phyloP scores from a whole-genome alignment of 2,888 invertebrate genomes.

The Epirrhoe tristata region DNA sequence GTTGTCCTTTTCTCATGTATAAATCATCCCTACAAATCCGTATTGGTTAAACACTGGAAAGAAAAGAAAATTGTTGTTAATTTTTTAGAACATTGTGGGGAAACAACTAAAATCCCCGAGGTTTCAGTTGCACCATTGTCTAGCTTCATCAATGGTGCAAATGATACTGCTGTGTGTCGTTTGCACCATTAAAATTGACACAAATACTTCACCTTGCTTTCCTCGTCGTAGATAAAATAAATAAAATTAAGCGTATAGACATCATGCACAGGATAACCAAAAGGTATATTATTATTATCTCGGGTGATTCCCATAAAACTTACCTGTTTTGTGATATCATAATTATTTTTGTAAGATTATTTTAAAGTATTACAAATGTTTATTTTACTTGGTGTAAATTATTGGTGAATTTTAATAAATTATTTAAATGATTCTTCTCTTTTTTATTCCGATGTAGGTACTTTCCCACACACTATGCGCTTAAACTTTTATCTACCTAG shows the following conservation, averaged over 20 bases:
- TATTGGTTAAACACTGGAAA: background rate
- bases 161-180: too few species aligned
- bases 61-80: too few species aligned
- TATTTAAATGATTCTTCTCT: constrained; percentile 61
- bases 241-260: too few species aligned
- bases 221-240: too few species aligned
- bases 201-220: too few species aligned
- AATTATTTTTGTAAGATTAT: constrained; percentile 47
- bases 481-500: too few species aligned
- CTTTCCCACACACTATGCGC: too few species aligned
- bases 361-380: constrained; percentile 51
- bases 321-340: constrained; percentile 60
- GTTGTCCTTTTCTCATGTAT: background rate
- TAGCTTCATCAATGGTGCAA: too few species aligned
- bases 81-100: too few species aligned
- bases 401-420: constrained; percentile 76
- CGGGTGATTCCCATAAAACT: constrained; percentile 41
- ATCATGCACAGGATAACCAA: background rate
- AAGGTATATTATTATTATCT: constrained; percentile 23
- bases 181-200: too few species aligned
- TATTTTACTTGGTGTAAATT: constrained; percentile 71
- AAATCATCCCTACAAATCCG: background rate
- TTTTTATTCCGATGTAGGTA: constrained; percentile 25
- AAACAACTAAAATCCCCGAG: too few species aligned
- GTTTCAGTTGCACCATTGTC: background rate